These are phyloP conservation scores for Loripinus fragilis DNA, from an alignment of 2,888 invertebrate species.

Conservation along the genomic window DNA sequence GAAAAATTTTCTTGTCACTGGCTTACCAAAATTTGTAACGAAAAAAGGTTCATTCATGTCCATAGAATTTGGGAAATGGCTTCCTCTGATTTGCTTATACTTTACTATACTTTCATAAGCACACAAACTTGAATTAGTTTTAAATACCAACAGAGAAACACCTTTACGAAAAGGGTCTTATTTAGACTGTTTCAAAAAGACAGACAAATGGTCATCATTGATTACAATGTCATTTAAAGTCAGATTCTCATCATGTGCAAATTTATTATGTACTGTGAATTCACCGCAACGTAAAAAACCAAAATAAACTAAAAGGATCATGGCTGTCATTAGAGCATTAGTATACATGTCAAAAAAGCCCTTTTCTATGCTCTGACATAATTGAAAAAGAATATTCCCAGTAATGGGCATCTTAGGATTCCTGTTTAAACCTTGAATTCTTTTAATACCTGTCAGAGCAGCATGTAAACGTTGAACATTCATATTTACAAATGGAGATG, in stretches of 20 bases:
- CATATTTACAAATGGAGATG: not conserved
- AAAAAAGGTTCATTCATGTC: not conserved
- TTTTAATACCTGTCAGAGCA: not conserved
- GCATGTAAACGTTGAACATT: not conserved
- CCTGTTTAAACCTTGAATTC: not conserved
- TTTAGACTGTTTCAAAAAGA: not conserved
- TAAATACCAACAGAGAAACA: not conserved
- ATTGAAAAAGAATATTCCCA: not conserved
- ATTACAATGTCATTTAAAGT: too few species aligned
- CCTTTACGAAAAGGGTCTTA: not conserved
- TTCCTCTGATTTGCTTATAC: not conserved
- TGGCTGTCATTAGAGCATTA: not conserved
- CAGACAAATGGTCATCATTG: too few species aligned
- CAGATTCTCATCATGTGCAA: not conserved
- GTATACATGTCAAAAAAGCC: not conserved
- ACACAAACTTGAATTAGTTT: not conserved
- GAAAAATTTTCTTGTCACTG: not conserved
- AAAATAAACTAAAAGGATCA: not conserved
- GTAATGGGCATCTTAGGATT: not conserved
- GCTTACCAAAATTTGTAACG: not conserved
- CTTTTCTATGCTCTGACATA: not conserved
- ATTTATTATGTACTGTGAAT: not conserved
- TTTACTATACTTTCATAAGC: not conserved
- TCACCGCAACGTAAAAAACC: not conserved
- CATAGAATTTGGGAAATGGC: not conserved